A percentile compares a stretch with the other conserved stretches of the same genome.
phyloP scores from a whole-genome alignment of 2,797 vertebrate genomes.

The Microtus obscurus region DNA sequence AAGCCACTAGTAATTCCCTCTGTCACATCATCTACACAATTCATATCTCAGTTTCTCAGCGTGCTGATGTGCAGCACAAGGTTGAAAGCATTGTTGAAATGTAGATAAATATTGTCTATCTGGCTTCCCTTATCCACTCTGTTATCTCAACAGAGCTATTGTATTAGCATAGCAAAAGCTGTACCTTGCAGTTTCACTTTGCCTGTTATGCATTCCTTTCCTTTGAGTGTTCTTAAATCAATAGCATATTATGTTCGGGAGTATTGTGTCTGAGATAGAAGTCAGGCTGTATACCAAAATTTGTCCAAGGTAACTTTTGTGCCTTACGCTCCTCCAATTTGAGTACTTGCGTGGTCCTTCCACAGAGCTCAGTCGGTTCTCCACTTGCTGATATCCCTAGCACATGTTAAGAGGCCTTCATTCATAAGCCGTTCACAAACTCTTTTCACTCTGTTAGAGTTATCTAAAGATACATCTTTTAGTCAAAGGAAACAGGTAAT shows the following conservation, averaged over 20 bases:
- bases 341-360: neutral
- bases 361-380: neutral
- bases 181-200: slow-evolving; percentile 52
- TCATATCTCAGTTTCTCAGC: slow-evolving; percentile 71
- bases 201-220: slow-evolving; percentile 23
- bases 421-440: slow-evolving; percentile 11
- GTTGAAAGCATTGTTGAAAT: slow-evolving; percentile 73
- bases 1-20: slow-evolving; percentile 60
- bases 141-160: slow-evolving; percentile 57
- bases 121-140: slow-evolving; percentile 42
- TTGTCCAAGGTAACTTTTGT: slow-evolving; percentile 37
- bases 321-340: neutral
- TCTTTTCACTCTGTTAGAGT: neutral
- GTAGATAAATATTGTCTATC: slow-evolving; percentile 69
- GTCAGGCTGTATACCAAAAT: neutral
- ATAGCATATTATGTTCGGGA: slow-evolving; percentile 63
- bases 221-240: slow-evolving; percentile 70
- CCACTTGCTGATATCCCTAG: neutral
- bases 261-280: slow-evolving; percentile 42
- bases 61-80: slow-evolving; percentile 41
- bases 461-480: slow-evolving; percentile 28
- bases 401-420: neutral
- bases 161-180: slow-evolving; percentile 70
- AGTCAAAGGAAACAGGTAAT: slow-evolving; percentile 13
- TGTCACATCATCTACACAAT: slow-evolving; percentile 67